These are phyloP conservation scores for Leptinotarsa peninsularis DNA, from an alignment of 2,888 invertebrate genomes.

Conservation along the genomic window DNA sequence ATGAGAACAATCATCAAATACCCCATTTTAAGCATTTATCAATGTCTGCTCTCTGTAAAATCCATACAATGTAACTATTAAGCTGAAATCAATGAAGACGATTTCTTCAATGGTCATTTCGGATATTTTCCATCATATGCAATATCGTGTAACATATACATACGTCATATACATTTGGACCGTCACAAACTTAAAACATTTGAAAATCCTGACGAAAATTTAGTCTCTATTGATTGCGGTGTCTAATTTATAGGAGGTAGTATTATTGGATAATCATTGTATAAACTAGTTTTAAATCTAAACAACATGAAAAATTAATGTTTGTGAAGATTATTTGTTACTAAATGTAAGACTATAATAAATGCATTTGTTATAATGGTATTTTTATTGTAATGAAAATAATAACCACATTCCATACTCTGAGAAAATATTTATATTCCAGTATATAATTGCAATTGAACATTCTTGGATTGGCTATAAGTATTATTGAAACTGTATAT, in stretches of 20 bases:
- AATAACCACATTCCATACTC: neutral
- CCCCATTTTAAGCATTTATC: slow-evolving; percentile 16
- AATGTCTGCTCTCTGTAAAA: slow-evolving; percentile 31
- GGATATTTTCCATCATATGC: too few relatives aligned
- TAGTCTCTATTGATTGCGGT: neutral
- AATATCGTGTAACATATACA: too few relatives aligned
- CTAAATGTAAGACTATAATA: slow-evolving; percentile 5
- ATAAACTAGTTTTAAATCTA: neutral
- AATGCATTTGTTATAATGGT: slow-evolving; percentile 11
- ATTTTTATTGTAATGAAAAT: neutral
- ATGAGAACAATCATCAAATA: slow-evolving; percentile 18
- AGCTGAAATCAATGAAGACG: slow-evolving; percentile 23
- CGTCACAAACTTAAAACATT: too few relatives aligned
- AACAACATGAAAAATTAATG: slow-evolving; percentile 5
- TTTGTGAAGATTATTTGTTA: slow-evolving; percentile 20
- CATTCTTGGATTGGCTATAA: too few relatives aligned
- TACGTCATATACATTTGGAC: too few relatives aligned
- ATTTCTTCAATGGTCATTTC: neutral
- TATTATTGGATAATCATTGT: slow-evolving; percentile 1
- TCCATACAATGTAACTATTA: slow-evolving; percentile 15
- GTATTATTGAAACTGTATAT: too few relatives aligned
- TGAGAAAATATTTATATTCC: too few relatives aligned
- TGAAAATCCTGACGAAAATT: slow-evolving; percentile 1
- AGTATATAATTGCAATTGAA: too few relatives aligned
- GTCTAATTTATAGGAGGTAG: neutral